Evolutionary conservation across 2,113 vertebrate genomes (phyloP).

Genomic region (Falco punctatus): DNA sequence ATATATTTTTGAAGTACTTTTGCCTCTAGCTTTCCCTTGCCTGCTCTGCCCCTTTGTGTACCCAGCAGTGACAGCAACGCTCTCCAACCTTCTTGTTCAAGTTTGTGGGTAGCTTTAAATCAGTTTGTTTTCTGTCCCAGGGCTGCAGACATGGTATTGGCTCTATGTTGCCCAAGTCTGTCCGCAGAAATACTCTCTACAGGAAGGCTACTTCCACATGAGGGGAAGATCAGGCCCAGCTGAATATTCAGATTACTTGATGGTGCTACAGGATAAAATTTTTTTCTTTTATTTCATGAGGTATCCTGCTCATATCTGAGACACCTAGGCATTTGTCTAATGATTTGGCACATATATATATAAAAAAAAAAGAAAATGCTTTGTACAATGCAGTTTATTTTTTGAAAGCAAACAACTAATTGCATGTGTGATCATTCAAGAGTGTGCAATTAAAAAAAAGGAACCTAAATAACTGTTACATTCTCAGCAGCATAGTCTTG

Average conservation of each 20-base stretch:
- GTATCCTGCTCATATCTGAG: not conserved
- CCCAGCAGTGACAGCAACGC: not conserved
- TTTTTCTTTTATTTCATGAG: not conserved
- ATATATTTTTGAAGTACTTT: not conserved
- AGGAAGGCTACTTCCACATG: not conserved
- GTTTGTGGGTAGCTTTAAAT: not conserved
- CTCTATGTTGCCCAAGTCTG: not conserved
- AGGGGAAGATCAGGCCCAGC: not conserved
- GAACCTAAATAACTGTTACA: not conserved
- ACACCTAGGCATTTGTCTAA: not conserved
- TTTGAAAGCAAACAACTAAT: not conserved
- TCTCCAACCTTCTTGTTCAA: not conserved
- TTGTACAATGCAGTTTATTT: not conserved
- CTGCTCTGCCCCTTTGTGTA: not conserved
- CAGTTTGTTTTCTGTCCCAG: not conserved
- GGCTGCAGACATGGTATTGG: not conserved
- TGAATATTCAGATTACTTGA: not conserved
- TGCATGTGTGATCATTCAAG: not conserved
- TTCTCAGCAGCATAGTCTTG: not conserved
- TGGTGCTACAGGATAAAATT: not conserved
- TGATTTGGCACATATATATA: not conserved
- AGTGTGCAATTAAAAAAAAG: not conserved
- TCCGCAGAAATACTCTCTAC: not conserved
- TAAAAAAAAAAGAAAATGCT: not conserved
- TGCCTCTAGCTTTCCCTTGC: not conserved